phyloP scores from a whole-genome alignment of 92 coral and sea anemone species.

The Plumapathes pennacea region DNA sequence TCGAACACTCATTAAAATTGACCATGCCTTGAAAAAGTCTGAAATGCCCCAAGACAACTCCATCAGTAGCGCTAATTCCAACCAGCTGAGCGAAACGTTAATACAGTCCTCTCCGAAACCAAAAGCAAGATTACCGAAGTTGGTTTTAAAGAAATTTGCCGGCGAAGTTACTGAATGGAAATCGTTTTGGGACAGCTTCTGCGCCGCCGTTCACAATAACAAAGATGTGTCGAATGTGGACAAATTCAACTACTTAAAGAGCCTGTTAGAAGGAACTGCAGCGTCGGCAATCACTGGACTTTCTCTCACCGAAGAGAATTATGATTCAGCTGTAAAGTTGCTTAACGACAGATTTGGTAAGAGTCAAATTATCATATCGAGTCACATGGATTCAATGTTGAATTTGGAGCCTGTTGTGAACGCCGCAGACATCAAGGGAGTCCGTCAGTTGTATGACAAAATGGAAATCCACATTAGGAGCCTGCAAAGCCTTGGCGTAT shows the following conservation, averaged over 20 bases:
- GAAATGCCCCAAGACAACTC: too few relatives aligned
- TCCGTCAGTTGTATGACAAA: background rate
- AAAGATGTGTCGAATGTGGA: background rate
- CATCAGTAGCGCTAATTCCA: too few relatives aligned
- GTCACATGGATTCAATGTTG: slow-evolving; percentile 4
- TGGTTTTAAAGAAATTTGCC: background rate
- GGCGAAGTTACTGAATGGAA: slow-evolving; percentile 1
- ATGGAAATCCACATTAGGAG: slow-evolving; percentile 5
- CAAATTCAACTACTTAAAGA: background rate
- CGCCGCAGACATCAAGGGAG: background rate
- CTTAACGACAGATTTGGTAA: slow-evolving; percentile 6
- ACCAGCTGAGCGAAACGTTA: too few relatives aligned
- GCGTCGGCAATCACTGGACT: background rate
- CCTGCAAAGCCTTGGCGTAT: slow-evolving; percentile 1
- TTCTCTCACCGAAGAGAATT: background rate
- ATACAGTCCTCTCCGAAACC: too few relatives aligned
- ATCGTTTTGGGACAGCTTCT: slow-evolving; percentile 4
- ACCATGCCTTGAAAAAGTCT: too few relatives aligned
- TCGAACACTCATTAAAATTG: too few relatives aligned
- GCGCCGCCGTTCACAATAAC: slow-evolving; percentile 1
- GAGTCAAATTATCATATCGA: background rate
- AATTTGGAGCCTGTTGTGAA: background rate
- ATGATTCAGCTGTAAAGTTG: background rate
- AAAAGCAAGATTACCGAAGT: slow-evolving; percentile 8
- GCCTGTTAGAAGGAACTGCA: slow-evolving; percentile 1